Base-by-base conservation (phyloP, 2,797 vertebrate genomes). In the Muscicapa striata region DNA sequence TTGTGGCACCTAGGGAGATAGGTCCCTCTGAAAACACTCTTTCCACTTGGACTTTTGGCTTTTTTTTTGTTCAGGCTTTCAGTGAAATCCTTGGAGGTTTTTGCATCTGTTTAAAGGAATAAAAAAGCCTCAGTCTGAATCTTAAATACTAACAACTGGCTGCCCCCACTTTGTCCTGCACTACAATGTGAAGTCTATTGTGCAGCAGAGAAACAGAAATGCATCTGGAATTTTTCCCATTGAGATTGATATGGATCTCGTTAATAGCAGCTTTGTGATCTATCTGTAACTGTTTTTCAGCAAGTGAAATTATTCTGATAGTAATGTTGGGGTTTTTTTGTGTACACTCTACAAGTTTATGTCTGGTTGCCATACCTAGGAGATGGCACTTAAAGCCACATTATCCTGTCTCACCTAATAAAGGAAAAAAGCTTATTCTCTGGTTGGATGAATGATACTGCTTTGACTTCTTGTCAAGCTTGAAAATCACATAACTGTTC, bases 181-280 rank as follows among this genome's bases (percentile, higher is more conserved):
- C 52, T 59, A 48, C 59, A 43, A 59, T 83, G 46, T 91, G 77
- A 92, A 95, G 76, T 74, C 73, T 90, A 26, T 97, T 91, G 80
- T 72, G 84, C 79, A 82, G 52, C 49, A 67, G 41, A 82, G 59
- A 89, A 94, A 83, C 55, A 78, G 89, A 92, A 94, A 76, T 8
- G 27, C 93, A 95, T 90, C 87, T 96, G 91, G 91, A 89, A 24
- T 85, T 92, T 69, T 93, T 93, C 66, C 75, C n/a, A 0, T 58
- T 1, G 23, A 75, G 72, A 52, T 66, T 84, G 73, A 74, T 69
- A 75, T 4, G 20, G 63, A 85, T 93, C 57, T 95, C 10, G 3
- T 94, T 93, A 93, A 90, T 57, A 91, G 77, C 61, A 58, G 49
- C 88, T 94, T 96, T 95, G 79, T 93, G 81, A 85, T 80, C 57